These are phyloP conservation scores for Sebastes oblongus DNA, from an alignment of 2,797 vertebrate genomes.

Conservation along the genomic window DNA sequence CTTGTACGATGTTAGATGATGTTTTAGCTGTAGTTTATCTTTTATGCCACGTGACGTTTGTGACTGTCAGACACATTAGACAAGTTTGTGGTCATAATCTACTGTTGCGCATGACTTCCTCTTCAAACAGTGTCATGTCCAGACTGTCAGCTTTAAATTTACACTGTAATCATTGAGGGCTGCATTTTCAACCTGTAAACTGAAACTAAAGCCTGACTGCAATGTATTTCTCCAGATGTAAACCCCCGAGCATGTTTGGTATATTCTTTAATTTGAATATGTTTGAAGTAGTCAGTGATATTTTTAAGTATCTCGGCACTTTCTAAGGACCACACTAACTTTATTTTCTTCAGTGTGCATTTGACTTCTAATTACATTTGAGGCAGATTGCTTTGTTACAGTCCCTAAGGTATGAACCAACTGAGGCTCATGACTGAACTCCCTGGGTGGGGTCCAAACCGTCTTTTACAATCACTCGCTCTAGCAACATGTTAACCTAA, in stretches of 20 bases:
- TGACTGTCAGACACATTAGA: background rate
- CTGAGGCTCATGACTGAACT: conserved; percentile 35
- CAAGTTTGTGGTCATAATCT: conserved; percentile 51
- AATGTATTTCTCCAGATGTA: background rate
- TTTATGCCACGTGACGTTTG: background rate
- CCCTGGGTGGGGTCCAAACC: conserved; percentile 60
- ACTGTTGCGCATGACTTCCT: conserved; percentile 61
- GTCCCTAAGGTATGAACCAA: conserved; percentile 40
- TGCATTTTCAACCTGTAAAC: background rate
- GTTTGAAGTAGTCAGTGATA: background rate
- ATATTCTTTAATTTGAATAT: background rate
- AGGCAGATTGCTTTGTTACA: conserved; percentile 17
- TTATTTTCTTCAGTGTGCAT: background rate
- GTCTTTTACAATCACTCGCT: conserved; percentile 58
- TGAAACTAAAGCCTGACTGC: background rate
- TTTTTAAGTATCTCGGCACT: background rate
- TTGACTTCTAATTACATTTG: conserved; percentile 1
- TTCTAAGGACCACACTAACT: background rate
- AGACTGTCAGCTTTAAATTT: conserved; percentile 1
- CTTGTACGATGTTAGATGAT: background rate
- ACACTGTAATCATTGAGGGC: background rate
- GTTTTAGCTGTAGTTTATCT: conserved; percentile 2
- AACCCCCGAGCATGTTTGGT: background rate
- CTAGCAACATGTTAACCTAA: conserved; percentile 59
- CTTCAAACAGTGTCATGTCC: conserved; percentile 2